A percentile compares a stretch with the other conserved stretches of the same genome.
These are phyloP conservation scores for Noctuana brunneofusca DNA, from an alignment of 2,888 invertebrate genomes.

Conservation along the genomic window DNA sequence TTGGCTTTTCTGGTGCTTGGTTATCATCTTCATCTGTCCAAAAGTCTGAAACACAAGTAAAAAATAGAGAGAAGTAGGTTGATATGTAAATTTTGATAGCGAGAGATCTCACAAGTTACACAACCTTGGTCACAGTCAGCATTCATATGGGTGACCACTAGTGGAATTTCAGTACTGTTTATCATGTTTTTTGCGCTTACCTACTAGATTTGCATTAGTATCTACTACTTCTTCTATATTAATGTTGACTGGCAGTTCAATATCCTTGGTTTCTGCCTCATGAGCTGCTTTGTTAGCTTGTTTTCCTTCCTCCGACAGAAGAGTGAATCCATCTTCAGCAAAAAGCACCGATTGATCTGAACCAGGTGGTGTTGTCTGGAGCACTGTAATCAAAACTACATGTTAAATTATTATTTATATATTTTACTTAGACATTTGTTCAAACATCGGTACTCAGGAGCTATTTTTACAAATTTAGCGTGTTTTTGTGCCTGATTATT, in stretches of 20 bases:
- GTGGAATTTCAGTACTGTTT: too few relatives aligned
- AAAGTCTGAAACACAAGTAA: conserved; percentile 52
- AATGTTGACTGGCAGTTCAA: conserved; percentile 66
- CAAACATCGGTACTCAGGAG: too few relatives aligned
- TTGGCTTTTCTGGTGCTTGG: conserved; percentile 45
- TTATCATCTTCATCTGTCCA: conserved; percentile 74
- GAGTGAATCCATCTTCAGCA: conserved; percentile 78
- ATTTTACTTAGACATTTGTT: too few relatives aligned
- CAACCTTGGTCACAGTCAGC: too few relatives aligned
- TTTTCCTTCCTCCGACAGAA: conserved; percentile 46
- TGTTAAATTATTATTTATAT: neutral
- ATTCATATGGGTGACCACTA: too few relatives aligned
- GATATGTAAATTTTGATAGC: neutral
- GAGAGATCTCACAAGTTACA: too few relatives aligned
- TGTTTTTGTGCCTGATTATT: too few relatives aligned
- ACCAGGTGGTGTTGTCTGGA: conserved; percentile 86
- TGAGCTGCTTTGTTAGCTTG: conserved; percentile 46
- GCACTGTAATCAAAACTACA: conserved; percentile 61
- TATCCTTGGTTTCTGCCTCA: conserved; percentile 49
- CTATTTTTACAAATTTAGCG: too few relatives aligned
- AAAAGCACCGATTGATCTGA: conserved; percentile 84
- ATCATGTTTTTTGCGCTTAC: too few relatives aligned
- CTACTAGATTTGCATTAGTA: conserved; percentile 83
- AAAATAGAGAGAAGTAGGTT: neutral
- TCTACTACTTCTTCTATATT: conserved; percentile 85